Percentiles rank a stretch among this genome's conserved stretches.
phyloP scores from a whole-genome alignment of 2,797 vertebrate genomes.

The Notamacropus eugenii region DNA sequence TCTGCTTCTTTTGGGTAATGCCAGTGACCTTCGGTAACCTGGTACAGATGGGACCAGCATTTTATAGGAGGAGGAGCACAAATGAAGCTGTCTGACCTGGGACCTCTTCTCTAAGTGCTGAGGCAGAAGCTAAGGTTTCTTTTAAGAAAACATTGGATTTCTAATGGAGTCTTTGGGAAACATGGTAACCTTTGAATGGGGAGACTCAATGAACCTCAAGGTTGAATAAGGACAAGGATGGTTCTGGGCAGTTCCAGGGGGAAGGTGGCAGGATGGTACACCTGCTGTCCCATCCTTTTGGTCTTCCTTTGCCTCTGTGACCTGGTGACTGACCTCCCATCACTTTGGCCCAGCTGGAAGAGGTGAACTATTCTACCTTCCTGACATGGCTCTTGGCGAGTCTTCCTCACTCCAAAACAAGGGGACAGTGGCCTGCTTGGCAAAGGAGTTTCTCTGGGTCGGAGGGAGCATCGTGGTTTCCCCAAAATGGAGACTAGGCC shows the following conservation, averaged over 20 bases:
- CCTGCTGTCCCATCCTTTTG: neutral
- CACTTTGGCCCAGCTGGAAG: neutral
- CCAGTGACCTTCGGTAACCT: neutral
- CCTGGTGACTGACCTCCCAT: neutral
- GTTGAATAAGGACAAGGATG: neutral
- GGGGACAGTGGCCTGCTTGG: slow-evolving; percentile 82
- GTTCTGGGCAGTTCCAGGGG: neutral
- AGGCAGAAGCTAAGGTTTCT: neutral
- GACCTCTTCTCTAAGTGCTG: neutral
- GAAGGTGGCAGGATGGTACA: neutral
- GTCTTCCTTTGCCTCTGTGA: neutral
- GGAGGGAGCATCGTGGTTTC: slow-evolving; percentile 87
- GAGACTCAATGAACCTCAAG: neutral
- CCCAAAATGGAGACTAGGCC: slow-evolving; percentile 89
- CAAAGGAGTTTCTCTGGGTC: slow-evolving; percentile 92
- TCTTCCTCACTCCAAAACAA: slow-evolving; percentile 81
- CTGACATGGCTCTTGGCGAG: slow-evolving; percentile 74
- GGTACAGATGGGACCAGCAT: neutral
- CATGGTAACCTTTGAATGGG: neutral
- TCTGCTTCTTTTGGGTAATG: neutral
- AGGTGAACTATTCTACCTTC: neutral
- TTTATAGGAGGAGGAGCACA: neutral
- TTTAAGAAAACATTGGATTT: neutral
- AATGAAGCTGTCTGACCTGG: neutral
- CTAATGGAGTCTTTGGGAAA: neutral